Base-by-base conservation (phyloP, 2,797 vertebrate genomes). In the Enteromius fasciolatus region DNA sequence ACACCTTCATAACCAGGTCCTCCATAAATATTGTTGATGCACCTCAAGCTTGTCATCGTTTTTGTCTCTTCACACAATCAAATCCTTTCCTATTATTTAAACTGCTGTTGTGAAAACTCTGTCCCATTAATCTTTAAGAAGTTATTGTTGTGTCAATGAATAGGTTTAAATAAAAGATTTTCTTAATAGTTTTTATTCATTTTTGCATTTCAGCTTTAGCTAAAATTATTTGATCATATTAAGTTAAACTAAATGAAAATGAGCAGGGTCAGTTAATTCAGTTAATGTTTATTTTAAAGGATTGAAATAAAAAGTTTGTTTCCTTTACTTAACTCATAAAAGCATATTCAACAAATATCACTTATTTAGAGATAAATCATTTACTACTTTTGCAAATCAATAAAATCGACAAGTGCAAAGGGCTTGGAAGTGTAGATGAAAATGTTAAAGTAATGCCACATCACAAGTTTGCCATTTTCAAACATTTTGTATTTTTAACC, bases 401-500 rank as follows among this genome's bases (percentile, higher is more conserved):
- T 31, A 6, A 50, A 23, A 46, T 41, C 0, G 20, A 20, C 23
- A 78, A 59, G 39, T 25, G 50, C 18, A 23, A 74, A 36, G 11
- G 12, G 6, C 18, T 33, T 54, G 48, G 5, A 54, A 74, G n/a
- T 36, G 0, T 28, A 4, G 17, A 52, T 36, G 10, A 20, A 33
- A 61, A 61, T 28, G 5, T 69, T 44, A n/a, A 69, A 68, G 5
- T 68, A 79, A 68, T 14, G 14, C 11, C 63, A 66, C 46, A 54
- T 39, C 15, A 25, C 33, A 64, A 50, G 14, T 41, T 7, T 78
- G 20, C 18, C 3, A n/a, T 23, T 52, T 54, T 78, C 5, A 52
- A 54, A 67, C 5, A 31, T 57, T 70, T 57, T 80, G 61, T 3
- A 61, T 80, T 80, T 20, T 59, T 68, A 80, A n/a, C 12, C 52